Percentiles rank a stretch among this genome's conserved stretches.
Evolutionary conservation across 2,888 invertebrate species (phyloP).

Genomic region (Molanna angustata): DNA sequence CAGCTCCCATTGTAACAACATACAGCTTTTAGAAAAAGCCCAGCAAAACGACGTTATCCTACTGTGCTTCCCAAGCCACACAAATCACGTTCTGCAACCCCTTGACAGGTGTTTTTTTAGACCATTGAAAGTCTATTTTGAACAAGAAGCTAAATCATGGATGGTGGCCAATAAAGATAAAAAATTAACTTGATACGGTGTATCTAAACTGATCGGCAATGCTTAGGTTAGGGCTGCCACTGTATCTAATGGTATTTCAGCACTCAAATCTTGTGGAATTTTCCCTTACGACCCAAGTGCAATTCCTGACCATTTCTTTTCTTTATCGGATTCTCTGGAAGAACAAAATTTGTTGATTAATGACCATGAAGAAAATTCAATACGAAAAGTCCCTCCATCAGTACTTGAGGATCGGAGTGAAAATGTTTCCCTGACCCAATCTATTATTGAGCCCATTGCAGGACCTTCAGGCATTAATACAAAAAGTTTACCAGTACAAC

Average conservation of each 20-base stretch:
- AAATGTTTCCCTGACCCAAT: too few relatives aligned
- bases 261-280: background rate
- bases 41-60: background rate
- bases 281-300: background rate
- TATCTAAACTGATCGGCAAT: background rate
- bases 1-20: too few relatives aligned
- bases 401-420: too few relatives aligned
- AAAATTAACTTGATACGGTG: background rate
- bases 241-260: background rate
- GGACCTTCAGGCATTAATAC: too few relatives aligned
- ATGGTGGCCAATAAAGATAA: background rate
- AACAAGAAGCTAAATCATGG: background rate
- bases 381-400: too few relatives aligned
- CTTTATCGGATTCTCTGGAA: background rate
- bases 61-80: background rate
- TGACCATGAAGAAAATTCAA: too few relatives aligned
- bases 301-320: background rate
- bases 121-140: background rate
- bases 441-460: too few relatives aligned
- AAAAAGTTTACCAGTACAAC: too few relatives aligned
- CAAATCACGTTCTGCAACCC: background rate
- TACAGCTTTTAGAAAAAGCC: background rate
- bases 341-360: too few relatives aligned
- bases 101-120: background rate
- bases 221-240: background rate